Evolutionary conservation across 1,140 invertebrate species (phyloP).

Genomic region (Zaprionus vittiger): DNA sequence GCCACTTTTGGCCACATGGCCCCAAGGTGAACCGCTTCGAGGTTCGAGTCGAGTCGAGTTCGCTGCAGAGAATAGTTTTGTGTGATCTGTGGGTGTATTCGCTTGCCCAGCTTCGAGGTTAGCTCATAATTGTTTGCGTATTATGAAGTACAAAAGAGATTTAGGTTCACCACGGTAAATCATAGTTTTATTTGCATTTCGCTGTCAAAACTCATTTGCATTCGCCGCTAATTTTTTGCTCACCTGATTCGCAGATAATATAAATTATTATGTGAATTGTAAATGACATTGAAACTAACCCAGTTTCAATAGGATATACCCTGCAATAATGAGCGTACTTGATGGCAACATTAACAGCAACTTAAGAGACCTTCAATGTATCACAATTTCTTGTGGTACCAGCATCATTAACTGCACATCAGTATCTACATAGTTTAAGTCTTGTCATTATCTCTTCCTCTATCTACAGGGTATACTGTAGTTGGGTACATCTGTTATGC

Average conservation of each 20-base stretch:
- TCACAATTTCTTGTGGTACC: no score
- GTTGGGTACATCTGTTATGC: neutral
- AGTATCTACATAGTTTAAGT: no score
- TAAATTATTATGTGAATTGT: conserved; percentile 38
- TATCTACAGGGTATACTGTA: neutral
- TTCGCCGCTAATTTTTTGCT: conserved; percentile 7
- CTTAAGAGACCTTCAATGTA: no score
- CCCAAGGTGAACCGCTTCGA: conserved; percentile 44
- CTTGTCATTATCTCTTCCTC: no score
- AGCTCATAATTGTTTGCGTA: conserved; percentile 10
- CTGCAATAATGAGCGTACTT: no score
- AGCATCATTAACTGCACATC: no score
- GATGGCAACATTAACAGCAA: no score
- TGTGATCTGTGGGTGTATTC: conserved; percentile 23
- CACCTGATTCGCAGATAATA: conserved; percentile 26
- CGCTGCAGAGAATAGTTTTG: neutral
- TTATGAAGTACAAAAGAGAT: neutral
- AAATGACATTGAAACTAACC: conserved; percentile 44
- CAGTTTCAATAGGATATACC: neutral
- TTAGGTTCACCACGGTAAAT: conserved; percentile 11
- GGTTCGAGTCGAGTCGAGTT: neutral
- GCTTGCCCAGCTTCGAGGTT: conserved; percentile 7
- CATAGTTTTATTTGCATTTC: conserved; percentile 25
- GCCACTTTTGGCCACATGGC: conserved; percentile 7
- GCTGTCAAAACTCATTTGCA: conserved; percentile 37